Evolutionary conservation across 1,140 invertebrate species (phyloP), one percentile per base, ranked within the genome.

Genomic region (Drosophila elegans): DNA sequence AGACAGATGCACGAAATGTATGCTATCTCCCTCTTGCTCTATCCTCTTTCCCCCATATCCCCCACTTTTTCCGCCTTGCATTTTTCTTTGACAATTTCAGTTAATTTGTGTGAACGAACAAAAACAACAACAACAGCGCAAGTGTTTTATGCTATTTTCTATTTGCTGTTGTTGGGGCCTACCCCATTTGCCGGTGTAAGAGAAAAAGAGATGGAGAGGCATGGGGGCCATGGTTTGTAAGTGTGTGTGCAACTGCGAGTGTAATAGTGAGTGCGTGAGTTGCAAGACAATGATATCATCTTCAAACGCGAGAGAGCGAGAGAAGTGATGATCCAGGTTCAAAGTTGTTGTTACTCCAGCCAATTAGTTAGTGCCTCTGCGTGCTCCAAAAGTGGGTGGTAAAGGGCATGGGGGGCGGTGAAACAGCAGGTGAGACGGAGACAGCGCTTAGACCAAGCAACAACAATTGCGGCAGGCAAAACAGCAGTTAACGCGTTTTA

Each of bases 401-500:
- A 32, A 34, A 12, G 9, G 46, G 38, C 36, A 12, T 2, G 29
- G 9, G 12, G 10, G 27, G 13, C 42, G 21, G 25, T 42, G 21
- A 13, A 11, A n/a, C 25, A 34, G n/a, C 29, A 51, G 48, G 48
- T 29, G 36, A 12, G 32, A 55, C 27, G 21, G 67, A 34, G 48
- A 39, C 42, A 38, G 36, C 21, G 4, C 34, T 41, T 34, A 71
- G 67, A 66, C 61, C 56, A 25, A 76, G 46, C 51, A 21, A 21
- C 45, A 36, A 52, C 83, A 88, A 88, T 68, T 75, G 85, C 34
- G 68, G 68, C 76, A 80, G 54, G 44, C 63, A 71, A 51, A 88
- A 71, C 76, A 89, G 76, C 79, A 89, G 84, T 88, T 89, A 88
- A 89, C 84, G 84, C 84, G 80, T 89, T 88, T 88, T 89, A 88